Evolutionary conservation across 2,888 invertebrate species (phyloP).

Genomic region (Caenorhabditis sp.): DNA sequence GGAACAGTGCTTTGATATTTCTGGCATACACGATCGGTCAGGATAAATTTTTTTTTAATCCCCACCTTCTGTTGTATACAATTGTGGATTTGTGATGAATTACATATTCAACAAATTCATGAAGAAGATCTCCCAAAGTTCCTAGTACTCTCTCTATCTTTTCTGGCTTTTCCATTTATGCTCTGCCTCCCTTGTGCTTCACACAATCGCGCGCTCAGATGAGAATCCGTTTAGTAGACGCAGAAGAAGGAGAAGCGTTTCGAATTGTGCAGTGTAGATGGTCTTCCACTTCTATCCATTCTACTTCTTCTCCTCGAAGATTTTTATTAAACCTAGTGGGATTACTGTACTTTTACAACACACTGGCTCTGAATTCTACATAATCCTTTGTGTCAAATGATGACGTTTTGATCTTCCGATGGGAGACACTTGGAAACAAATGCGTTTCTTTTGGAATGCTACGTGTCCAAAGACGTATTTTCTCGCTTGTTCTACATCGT

Average conservation of each 20-base stretch:
- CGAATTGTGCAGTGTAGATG: constrained; percentile 15
- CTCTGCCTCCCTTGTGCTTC: neutral
- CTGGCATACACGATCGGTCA: no score
- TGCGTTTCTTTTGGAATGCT: constrained; percentile 11
- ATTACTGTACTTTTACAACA: constrained; percentile 40
- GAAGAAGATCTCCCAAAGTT: neutral
- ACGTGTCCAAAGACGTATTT: constrained; percentile 24
- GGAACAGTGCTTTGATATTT: constrained; percentile 21
- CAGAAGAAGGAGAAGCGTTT: constrained; percentile 15
- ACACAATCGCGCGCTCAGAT: constrained; percentile 46
- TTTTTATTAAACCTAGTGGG: constrained; percentile 25
- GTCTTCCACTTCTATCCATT: constrained; percentile 6
- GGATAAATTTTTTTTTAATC: no score
- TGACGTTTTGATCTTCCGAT: constrained; percentile 38
- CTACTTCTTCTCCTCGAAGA: neutral
- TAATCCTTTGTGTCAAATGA: constrained; percentile 24
- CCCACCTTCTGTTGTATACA: no score
- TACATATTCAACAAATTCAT: no score
- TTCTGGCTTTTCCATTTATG: constrained; percentile 8
- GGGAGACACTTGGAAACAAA: constrained; percentile 13
- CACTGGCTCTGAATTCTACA: neutral
- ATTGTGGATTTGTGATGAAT: no score
- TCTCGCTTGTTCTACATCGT: no score
- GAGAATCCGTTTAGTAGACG: constrained; percentile 45
- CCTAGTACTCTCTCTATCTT: neutral